Evolutionary conservation across 1,140 invertebrate species (phyloP).

Genomic region (Diabrotica virgifera): DNA sequence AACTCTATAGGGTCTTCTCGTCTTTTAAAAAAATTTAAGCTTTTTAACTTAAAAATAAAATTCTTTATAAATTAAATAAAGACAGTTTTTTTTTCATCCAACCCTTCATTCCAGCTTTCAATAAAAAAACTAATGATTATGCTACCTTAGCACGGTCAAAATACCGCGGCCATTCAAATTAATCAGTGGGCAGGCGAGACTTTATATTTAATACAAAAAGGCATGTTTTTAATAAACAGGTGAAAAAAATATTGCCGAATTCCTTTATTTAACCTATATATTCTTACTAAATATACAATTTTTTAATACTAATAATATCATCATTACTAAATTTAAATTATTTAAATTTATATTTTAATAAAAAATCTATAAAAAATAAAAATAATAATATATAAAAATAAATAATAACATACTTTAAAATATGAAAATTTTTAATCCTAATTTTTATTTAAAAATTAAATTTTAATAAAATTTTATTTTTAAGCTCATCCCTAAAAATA

Average conservation of each 20-base stretch:
- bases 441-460: conserved; percentile 41
- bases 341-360: conserved; percentile 38
- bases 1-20: too few species aligned
- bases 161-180: too few species aligned
- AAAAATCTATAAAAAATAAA: conserved; percentile 48
- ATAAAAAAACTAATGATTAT: too few species aligned
- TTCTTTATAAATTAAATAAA: too few species aligned
- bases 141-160: too few species aligned
- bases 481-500: conserved; percentile 44
- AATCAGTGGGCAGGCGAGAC: conserved; percentile 64
- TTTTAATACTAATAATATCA: conserved; percentile 56
- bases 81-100: too few species aligned
- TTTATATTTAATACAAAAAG: conserved; percentile 59
- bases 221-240: conserved; percentile 76
- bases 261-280: conserved; percentile 52
- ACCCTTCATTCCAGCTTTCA: too few species aligned
- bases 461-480: conserved; percentile 45
- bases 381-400: conserved; percentile 43
- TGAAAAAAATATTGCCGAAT: conserved; percentile 63
- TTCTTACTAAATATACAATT: conserved; percentile 30
- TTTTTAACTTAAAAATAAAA: too few species aligned
- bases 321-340: conserved; percentile 44
- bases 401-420: conserved; percentile 36
- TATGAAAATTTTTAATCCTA: conserved; percentile 45
- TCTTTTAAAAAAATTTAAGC: too few species aligned